These are phyloP conservation scores for Mythimna pallens DNA, from an alignment of 2,888 invertebrate genomes.

Conservation along the genomic window DNA sequence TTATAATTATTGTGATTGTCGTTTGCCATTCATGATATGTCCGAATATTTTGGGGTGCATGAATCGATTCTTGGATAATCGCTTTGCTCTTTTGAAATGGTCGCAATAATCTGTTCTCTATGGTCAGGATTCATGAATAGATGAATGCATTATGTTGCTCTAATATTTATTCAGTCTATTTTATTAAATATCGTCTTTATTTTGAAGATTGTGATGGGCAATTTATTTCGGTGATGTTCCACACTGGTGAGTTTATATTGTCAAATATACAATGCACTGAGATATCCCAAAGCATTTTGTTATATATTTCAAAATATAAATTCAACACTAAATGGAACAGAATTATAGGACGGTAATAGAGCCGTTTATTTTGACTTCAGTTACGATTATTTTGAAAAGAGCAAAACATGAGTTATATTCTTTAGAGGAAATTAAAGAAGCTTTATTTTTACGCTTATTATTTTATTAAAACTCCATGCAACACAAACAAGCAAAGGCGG, in stretches of 20 bases:
- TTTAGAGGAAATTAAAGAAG: neutral
- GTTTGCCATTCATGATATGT: constrained; percentile 55
- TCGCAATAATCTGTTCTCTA: constrained; percentile 53
- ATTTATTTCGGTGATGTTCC: constrained; percentile 32
- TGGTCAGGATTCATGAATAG: constrained; percentile 47
- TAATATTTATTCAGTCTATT: constrained; percentile 58
- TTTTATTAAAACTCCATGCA: no score
- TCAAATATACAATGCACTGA: constrained; percentile 7
- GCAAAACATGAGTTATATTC: neutral
- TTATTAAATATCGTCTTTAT: constrained; percentile 46
- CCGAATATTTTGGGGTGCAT: constrained; percentile 55
- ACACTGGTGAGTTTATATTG: constrained; percentile 18
- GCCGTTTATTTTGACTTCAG: neutral
- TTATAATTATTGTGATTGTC: constrained; percentile 68
- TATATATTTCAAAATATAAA: no score
- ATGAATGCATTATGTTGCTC: constrained; percentile 47
- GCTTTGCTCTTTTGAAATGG: constrained; percentile 60
- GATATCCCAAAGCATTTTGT: neutral
- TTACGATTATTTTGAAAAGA: neutral
- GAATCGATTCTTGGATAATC: constrained; percentile 57
- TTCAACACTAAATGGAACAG: neutral
- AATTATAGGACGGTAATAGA: neutral
- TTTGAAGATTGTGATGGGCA: constrained; percentile 36
- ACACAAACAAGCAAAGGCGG: no score
- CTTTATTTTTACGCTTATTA: neutral